Conservation (phyloP, 1,140 invertebrate species). For the Anastatus disparis region DNA sequence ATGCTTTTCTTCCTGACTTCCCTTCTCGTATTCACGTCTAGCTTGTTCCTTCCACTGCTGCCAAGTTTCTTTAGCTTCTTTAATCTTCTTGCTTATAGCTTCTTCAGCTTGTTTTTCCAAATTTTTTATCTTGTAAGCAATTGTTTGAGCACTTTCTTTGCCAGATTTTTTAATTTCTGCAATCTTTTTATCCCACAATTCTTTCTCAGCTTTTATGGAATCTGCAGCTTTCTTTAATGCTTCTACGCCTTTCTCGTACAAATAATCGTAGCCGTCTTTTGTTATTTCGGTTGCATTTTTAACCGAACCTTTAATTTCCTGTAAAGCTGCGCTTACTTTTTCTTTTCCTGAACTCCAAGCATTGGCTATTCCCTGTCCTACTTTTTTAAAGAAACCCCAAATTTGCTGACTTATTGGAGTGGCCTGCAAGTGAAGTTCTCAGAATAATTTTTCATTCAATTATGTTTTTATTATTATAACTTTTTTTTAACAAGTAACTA, state of each 20-base stretch:
- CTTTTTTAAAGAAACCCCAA: too few relatives aligned
- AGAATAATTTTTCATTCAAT: too few relatives aligned
- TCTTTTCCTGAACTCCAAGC: background rate
- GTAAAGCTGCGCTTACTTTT: background rate
- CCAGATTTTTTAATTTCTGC: background rate
- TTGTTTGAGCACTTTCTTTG: background rate
- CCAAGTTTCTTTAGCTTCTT: background rate
- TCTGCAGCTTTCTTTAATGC: background rate
- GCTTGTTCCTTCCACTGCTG: background rate
- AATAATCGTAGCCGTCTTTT: background rate
- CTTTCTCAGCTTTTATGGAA: background rate
- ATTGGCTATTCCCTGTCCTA: background rate
- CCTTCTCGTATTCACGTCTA: background rate
- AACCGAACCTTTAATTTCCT: background rate
- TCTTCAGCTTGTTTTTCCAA: background rate
- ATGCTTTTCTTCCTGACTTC: background rate
- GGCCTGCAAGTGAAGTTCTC: too few relatives aligned
- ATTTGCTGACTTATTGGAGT: too few relatives aligned
- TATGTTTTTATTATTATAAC: too few relatives aligned
- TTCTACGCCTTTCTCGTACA: background rate
- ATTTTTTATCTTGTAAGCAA: background rate
- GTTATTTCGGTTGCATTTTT: background rate
- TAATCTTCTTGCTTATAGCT: background rate
- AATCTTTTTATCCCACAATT: background rate
- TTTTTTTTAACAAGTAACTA: too few relatives aligned